Conservation (phyloP, 2,888 invertebrate species). For the Carcina quercana region DNA sequence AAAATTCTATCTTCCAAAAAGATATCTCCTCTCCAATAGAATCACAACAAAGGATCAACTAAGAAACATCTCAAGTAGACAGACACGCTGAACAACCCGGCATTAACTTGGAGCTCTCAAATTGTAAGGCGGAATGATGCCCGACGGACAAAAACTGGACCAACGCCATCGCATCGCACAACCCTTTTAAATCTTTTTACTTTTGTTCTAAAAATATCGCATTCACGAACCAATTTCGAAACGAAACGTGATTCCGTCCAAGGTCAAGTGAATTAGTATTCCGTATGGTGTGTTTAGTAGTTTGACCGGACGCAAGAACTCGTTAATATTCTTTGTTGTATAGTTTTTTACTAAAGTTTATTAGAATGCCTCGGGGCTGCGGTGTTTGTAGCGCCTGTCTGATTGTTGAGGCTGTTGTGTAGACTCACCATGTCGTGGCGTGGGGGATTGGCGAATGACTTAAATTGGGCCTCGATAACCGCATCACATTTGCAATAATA, state of each 20-base stretch:
- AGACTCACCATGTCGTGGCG: too few species aligned
- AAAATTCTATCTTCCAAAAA: too few species aligned
- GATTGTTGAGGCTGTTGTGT: too few species aligned
- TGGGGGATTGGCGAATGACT: too few species aligned
- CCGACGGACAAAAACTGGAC: conserved; percentile 53
- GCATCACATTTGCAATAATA: too few species aligned
- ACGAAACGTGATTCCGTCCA: conserved; percentile 71
- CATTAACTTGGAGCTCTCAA: conserved; percentile 17
- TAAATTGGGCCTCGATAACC: too few species aligned
- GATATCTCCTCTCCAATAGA: too few species aligned
- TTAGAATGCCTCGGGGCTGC: conserved; percentile 29
- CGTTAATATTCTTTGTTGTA: conserved; percentile 54
- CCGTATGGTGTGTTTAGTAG: conserved; percentile 59
- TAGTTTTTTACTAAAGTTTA: conserved; percentile 54
- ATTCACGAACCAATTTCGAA: conserved; percentile 72
- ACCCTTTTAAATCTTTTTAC: conserved; percentile 69
- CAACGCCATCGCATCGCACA: conserved; percentile 53
- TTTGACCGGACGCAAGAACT: conserved; percentile 68
- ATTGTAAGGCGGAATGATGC: conserved; percentile 49
- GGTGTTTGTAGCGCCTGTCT: conserved; percentile 15
- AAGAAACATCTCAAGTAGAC: too few species aligned
- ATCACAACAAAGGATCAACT: too few species aligned
- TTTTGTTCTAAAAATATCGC: conserved; percentile 72
- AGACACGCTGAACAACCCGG: conserved; percentile 8
- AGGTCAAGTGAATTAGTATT: conserved; percentile 70